Conservation (phyloP, 2,888 invertebrate genomes). For the Aethes cnicana region DNA sequence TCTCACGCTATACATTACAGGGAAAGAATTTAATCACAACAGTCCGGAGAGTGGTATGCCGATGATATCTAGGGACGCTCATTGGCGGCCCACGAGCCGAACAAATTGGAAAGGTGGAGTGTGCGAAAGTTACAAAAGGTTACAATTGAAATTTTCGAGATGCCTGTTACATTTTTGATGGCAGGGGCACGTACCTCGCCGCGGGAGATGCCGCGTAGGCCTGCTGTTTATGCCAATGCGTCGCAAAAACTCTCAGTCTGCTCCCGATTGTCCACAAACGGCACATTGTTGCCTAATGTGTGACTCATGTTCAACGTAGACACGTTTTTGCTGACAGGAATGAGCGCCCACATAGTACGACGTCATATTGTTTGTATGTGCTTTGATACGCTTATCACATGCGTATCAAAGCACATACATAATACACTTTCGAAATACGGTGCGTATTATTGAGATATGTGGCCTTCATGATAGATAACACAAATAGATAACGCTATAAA, state of each 20-base stretch:
- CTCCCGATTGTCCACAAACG: slow-evolving; percentile 56
- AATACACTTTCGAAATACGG: no score
- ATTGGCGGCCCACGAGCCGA: slow-evolving; percentile 62
- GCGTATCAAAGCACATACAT: no score
- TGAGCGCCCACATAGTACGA: background rate
- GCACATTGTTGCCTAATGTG: slow-evolving; percentile 52
- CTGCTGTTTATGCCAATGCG: slow-evolving; percentile 52
- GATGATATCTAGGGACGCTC: slow-evolving; percentile 72
- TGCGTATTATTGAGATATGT: no score
- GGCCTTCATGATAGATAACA: no score
- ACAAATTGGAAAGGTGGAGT: slow-evolving; percentile 70
- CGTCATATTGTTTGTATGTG: no score
- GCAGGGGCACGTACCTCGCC: slow-evolving; percentile 69
- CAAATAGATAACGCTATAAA: no score
- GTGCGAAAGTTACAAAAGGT: slow-evolving; percentile 65
- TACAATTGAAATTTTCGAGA: slow-evolving; percentile 80
- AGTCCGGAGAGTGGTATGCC: slow-evolving; percentile 68
- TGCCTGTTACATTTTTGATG: slow-evolving; percentile 74
- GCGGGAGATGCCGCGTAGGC: slow-evolving; percentile 57
- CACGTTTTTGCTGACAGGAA: background rate
- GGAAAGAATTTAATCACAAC: slow-evolving; percentile 75
- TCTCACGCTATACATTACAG: slow-evolving; percentile 54
- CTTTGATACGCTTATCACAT: no score
- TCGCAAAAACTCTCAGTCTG: slow-evolving; percentile 53
- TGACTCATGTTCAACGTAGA: slow-evolving; percentile 46